Evolutionary conservation across 2,888 invertebrate genomes (phyloP).

Genomic region (Toxonevra muliebris): DNA sequence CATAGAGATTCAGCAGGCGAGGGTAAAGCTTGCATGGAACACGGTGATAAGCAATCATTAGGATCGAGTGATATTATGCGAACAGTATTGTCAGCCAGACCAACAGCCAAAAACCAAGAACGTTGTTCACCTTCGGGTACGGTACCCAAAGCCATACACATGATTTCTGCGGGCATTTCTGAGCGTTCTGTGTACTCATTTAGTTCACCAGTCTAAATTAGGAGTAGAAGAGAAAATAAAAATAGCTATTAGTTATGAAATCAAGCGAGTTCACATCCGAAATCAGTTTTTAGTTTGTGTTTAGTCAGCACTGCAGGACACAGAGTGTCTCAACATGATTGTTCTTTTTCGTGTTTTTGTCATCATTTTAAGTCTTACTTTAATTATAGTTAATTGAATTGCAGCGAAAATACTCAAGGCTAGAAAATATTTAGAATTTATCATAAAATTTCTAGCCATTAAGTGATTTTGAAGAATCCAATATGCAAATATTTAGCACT

Average conservation of each 20-base stretch:
- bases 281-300: background rate
- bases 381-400: conserved; percentile 1
- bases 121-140: conserved; percentile 95
- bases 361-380: conserved; percentile 50
- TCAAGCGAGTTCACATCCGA: background rate
- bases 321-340: conserved; percentile 64
- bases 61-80: conserved; percentile 97
- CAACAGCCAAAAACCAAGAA: conserved; percentile 95
- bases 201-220: conserved; percentile 89
- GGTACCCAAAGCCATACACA: conserved; percentile 97
- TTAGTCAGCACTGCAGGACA: conserved; percentile 66
- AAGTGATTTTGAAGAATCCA: background rate
- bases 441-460: background rate
- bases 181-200: conserved; percentile 98
- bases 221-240: background rate
- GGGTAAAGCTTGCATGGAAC: conserved; percentile 96
- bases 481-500: conserved; percentile 62
- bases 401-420: background rate
- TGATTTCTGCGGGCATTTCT: conserved; percentile 95
- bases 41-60: conserved; percentile 90
- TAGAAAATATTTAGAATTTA: background rate
- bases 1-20: conserved; percentile 96
- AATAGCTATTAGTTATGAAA: background rate
- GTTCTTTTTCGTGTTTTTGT: conserved; percentile 61
- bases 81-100: conserved; percentile 95